phyloP scores from a whole-genome alignment of 2,888 invertebrate species.

The Yponomeuta plumbellus region DNA sequence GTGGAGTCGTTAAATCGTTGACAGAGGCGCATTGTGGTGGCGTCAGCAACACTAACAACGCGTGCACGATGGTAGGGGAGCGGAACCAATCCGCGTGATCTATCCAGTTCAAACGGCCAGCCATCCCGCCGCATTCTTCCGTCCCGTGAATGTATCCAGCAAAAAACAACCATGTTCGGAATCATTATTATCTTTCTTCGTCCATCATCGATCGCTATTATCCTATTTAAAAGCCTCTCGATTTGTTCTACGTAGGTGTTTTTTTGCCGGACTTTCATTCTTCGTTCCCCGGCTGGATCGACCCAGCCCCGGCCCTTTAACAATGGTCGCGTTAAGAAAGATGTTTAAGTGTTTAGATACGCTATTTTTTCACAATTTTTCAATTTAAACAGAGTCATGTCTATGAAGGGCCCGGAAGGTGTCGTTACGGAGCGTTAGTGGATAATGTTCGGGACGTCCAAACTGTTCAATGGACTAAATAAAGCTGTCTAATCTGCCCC shows the following conservation, averaged over 20 bases:
- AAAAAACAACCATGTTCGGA: constrained; percentile 57
- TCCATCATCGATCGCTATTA: constrained; percentile 75
- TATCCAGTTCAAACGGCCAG: constrained; percentile 39
- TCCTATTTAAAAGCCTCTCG: constrained; percentile 74
- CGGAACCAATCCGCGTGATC: constrained; percentile 65
- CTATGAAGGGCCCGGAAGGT: constrained; percentile 70
- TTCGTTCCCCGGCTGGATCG: constrained; percentile 51
- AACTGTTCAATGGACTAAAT: constrained; percentile 23
- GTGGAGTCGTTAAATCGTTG: constrained; percentile 64
- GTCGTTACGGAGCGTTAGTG: constrained; percentile 65
- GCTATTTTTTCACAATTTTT: constrained; percentile 73
- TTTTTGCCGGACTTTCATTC: constrained; percentile 57
- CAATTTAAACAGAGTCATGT: constrained; percentile 71
- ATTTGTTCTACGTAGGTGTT: constrained; percentile 61
- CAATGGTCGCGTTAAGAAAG: constrained; percentile 73
- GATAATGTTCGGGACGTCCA: constrained; percentile 51
- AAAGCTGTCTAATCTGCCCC: constrained; percentile 12
- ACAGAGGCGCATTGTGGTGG: constrained; percentile 54
- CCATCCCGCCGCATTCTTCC: constrained; percentile 44
- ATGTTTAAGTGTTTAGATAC: constrained; percentile 75
- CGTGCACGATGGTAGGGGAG: constrained; percentile 70
- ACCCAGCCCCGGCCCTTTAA: constrained; percentile 49
- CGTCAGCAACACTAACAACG: constrained; percentile 71
- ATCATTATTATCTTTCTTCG: constrained; percentile 73
- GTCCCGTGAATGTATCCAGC: constrained; percentile 43